Conservation (phyloP, 35 echinoderm and acorn worm species). For the Amphiura filiformis region DNA sequence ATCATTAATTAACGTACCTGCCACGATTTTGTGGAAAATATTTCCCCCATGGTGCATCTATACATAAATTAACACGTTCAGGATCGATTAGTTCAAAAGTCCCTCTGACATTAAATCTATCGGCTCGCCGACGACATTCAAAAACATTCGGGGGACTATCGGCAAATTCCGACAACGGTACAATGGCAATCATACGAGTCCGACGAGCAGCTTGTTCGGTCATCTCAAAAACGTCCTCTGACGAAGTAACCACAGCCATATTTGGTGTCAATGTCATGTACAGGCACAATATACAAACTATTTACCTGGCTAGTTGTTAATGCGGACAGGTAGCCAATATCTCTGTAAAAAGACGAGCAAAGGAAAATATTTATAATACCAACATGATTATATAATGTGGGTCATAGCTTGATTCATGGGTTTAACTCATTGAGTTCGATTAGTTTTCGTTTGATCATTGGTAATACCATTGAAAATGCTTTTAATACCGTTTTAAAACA, state of each 20-base stretch:
- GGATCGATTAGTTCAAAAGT: neutral
- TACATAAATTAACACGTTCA: neutral
- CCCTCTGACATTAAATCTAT: slow-evolving; percentile 6
- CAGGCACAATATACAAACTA: no score
- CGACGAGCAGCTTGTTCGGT: neutral
- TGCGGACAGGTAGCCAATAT: no score
- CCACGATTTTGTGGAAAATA: neutral
- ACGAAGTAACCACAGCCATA: neutral
- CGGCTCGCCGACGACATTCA: neutral
- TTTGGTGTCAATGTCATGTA: neutral
- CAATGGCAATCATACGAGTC: slow-evolving; percentile 2
- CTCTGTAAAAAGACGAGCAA: no score
- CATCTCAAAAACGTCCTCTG: neutral
- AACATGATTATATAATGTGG: no score
- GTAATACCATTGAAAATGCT: no score
- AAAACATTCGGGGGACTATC: neutral
- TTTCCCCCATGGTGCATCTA: neutral
- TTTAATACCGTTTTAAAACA: no score
- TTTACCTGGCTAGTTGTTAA: no score
- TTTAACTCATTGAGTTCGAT: no score
- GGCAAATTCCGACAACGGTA: neutral
- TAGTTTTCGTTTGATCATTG: no score
- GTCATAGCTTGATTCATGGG: no score
- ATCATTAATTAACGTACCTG: neutral
- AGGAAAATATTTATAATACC: no score